These are phyloP conservation scores for Manis crassicaudata DNA, from an alignment of 2,797 vertebrate genomes.

Conservation along the genomic window DNA sequence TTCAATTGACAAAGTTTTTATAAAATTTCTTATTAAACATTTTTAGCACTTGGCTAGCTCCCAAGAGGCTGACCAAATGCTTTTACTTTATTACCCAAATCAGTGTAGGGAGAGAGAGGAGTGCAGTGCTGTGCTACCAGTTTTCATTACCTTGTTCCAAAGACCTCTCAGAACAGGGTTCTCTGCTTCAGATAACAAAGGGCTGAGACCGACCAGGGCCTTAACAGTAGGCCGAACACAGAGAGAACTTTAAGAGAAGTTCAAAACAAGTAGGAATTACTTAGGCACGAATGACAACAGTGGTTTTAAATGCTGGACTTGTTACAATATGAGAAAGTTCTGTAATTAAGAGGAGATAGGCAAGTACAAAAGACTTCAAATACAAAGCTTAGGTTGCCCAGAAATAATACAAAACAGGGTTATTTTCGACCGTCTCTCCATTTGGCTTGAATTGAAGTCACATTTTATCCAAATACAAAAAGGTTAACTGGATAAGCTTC, in stretches of 20 bases:
- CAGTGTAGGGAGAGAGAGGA: neutral
- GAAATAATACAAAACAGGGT: neutral
- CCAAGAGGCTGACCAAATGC: neutral
- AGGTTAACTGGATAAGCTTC: neutral
- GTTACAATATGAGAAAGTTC: neutral
- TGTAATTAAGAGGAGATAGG: neutral
- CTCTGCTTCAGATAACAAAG: neutral
- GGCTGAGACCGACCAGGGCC: neutral
- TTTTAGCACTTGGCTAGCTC: neutral
- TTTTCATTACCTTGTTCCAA: neutral
- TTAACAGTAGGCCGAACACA: too few species aligned
- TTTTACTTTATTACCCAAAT: neutral
- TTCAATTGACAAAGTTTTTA: neutral
- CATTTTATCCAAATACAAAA: neutral
- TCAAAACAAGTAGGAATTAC: neutral
- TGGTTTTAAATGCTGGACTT: neutral
- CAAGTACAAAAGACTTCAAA: slow-evolving; percentile 6
- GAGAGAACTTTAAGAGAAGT: too few species aligned
- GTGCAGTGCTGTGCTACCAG: neutral
- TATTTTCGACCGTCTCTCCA: slow-evolving; percentile 13
- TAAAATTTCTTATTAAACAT: neutral
- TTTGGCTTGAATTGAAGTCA: neutral
- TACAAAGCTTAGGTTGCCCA: neutral
- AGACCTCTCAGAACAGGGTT: neutral
- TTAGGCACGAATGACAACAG: neutral